phyloP scores from a whole-genome alignment of 2,888 invertebrate species.

The Pseudococcus longispinus region DNA sequence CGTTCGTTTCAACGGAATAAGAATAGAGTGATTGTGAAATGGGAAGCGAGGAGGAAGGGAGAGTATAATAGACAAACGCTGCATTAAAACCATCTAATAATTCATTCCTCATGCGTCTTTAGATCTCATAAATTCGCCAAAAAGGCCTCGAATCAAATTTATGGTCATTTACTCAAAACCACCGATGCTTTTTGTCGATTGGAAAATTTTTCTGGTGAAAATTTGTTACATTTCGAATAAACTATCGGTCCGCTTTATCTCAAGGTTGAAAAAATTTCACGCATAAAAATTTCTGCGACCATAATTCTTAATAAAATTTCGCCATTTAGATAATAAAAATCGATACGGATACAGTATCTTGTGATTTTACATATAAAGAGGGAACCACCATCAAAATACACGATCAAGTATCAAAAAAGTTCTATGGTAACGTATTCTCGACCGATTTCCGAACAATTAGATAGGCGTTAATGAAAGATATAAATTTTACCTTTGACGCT shows the following conservation, averaged over 20 bases:
- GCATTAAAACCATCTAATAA: too few relatives aligned
- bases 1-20: too few relatives aligned
- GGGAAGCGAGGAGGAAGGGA: too few relatives aligned
- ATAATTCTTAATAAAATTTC: neutral
- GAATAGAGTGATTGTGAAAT: too few relatives aligned
- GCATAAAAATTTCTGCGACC: neutral
- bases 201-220: neutral
- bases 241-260: neutral
- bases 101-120: too few relatives aligned
- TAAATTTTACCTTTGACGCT: constrained; percentile 43
- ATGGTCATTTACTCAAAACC: too few relatives aligned
- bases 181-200: neutral
- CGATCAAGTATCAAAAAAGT: neutral
- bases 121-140: too few relatives aligned
- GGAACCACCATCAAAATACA: neutral
- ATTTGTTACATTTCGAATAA: neutral
- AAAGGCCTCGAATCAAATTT: too few relatives aligned
- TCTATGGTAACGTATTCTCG: neutral
- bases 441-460: neutral
- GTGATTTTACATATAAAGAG: neutral
- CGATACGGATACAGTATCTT: neutral
- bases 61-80: too few relatives aligned
- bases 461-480: constrained; percentile 30
- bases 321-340: neutral
- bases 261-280: neutral